Evolutionary conservation across 2,888 invertebrate genomes (phyloP).

Genomic region (Nysson spinosus): DNA sequence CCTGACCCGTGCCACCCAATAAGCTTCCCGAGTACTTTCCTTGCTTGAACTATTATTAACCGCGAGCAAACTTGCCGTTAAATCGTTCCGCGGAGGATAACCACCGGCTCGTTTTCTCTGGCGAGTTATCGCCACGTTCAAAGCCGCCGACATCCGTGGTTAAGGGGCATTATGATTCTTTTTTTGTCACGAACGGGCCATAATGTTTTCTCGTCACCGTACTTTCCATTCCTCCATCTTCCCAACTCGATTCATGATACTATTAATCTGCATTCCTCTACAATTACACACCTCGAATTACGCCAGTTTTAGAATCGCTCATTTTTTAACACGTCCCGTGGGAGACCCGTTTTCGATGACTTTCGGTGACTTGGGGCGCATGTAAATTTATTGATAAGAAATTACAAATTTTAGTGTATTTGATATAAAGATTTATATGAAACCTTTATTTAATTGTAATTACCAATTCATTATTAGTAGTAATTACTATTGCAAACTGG

Average conservation of each 20-base stretch:
- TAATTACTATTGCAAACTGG: no score
- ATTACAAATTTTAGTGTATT: no score
- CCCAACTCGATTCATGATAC: slow-evolving; percentile 4
- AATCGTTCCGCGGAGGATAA: slow-evolving; percentile 51
- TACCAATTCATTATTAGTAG: no score
- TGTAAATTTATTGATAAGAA: no score
- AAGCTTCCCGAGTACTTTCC: slow-evolving; percentile 64
- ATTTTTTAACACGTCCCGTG: no score
- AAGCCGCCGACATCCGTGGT: slow-evolving; percentile 51
- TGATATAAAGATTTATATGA: no score
- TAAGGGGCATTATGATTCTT: slow-evolving; percentile 44
- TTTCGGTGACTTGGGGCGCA: no score
- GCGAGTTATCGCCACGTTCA: slow-evolving; percentile 52
- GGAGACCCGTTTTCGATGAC: no score
- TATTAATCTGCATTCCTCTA: background rate
- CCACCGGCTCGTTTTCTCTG: slow-evolving; percentile 49
- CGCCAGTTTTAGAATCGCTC: no score
- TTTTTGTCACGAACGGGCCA: slow-evolving; percentile 2
- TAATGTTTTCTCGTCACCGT: slow-evolving; percentile 22
- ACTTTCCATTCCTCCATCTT: background rate
- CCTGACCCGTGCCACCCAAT: slow-evolving; percentile 60
- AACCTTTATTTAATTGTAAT: no score
- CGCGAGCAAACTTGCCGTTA: slow-evolving; percentile 57
- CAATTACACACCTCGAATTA: no score
- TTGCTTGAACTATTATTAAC: slow-evolving; percentile 64